These are phyloP conservation scores for Drosophila tani DNA, from an alignment of 1,140 invertebrate species.

Conservation along the genomic window DNA sequence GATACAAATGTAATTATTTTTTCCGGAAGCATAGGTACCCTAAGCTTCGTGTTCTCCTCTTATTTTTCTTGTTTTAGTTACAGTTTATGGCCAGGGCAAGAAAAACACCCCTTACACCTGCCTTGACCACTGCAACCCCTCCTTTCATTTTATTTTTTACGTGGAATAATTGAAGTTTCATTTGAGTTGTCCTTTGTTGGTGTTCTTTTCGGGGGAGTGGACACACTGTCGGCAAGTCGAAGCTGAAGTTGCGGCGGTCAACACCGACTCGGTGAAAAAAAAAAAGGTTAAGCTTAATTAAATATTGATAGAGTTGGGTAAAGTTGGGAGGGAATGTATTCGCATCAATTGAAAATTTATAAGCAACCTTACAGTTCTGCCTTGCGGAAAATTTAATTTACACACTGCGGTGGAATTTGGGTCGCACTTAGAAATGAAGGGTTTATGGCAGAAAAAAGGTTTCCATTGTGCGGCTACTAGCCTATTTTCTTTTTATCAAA, in stretches of 20 bases:
- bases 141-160: slow-evolving; percentile 72
- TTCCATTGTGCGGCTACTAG: slow-evolving; percentile 5
- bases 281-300: slow-evolving; percentile 77
- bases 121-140: slow-evolving; percentile 29
- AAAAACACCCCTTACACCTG: neutral
- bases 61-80: slow-evolving; percentile 30
- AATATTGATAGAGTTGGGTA: slow-evolving; percentile 70
- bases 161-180: slow-evolving; percentile 84
- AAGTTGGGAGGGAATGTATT: slow-evolving; percentile 5
- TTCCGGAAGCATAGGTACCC: neutral
- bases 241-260: slow-evolving; percentile 58
- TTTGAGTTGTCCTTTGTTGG: slow-evolving; percentile 65
- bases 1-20: neutral
- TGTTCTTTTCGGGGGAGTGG: slow-evolving; percentile 18
- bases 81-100: slow-evolving; percentile 22
- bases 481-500: neutral
- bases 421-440: slow-evolving; percentile 15
- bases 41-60: neutral
- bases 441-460: neutral
- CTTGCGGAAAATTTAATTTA: slow-evolving; percentile 69
- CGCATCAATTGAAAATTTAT: slow-evolving; percentile 77
- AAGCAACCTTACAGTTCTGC: slow-evolving; percentile 18
- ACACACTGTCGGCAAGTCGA: slow-evolving; percentile 22
- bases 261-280: slow-evolving; percentile 11
- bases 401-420: slow-evolving; percentile 48